Evolutionary conservation across 2,113 vertebrate species (phyloP), one percentile per base, ranked within the genome.

Genomic region (Nibea coibor): DNA sequence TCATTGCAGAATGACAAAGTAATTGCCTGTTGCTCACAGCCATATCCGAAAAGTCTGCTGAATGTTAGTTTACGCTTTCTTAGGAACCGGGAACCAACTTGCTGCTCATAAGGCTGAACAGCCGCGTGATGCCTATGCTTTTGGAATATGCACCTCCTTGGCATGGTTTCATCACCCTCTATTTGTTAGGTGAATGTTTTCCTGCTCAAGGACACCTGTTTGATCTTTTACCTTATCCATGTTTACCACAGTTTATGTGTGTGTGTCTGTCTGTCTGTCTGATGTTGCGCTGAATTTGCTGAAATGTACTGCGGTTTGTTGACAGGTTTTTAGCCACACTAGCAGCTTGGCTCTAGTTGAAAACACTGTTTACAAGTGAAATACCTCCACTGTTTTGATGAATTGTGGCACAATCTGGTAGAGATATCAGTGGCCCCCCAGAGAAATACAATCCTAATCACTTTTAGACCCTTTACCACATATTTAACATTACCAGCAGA

Each of bases 111-210:
- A 69, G 50, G 54, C 72, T 31, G 59, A 78, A 39, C 74, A n/a
- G 75, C 76, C 53, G 10, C 1, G 28, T 39, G 77, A 86, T 86
- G 84, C 75, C 82, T 81, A 64, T 56, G 74, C 72, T 83, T 85
- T 77, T 72, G 8, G 63, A 80, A 65, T 80, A 57, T 81, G 56
- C 57, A 51, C 75, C 73, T 82, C 66, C 39, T 43, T 73, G 62
- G 50, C 69, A 0, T 50, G 24, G 64, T 72, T 72, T 83, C 48
- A 63, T 74, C 59, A 15, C 50, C 48, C 61, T 50, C 20, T 26
- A 10, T 86, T 67, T 78, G n/a, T 69, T 78, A 53, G 53, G 24
- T 72, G 10, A 78, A 75, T 47, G 67, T 83, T 28, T 47, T 59
- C 15, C 47, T 77, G 65, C 68, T 61, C 67, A 70, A 75, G 56